Conservation (phyloP, 2,797 vertebrate species). For the Ispidina lecontei region DNA sequence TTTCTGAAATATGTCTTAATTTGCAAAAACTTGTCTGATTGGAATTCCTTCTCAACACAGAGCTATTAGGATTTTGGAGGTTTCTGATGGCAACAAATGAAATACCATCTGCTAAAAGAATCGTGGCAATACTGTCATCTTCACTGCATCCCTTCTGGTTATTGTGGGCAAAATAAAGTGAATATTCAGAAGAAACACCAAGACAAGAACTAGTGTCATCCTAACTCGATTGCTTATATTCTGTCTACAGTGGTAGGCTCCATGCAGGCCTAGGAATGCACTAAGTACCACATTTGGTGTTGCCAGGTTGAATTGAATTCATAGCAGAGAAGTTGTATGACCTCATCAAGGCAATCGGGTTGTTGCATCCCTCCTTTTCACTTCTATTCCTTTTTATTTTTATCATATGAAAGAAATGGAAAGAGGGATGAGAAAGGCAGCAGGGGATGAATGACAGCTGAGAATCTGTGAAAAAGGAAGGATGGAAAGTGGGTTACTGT, state of each 20-base stretch:
- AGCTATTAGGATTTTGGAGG: background rate
- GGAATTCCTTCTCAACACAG: background rate
- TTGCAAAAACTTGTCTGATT: background rate
- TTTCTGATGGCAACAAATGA: slow-evolving; percentile 7
- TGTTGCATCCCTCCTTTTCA: background rate
- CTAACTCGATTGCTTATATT: background rate
- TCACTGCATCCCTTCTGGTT: background rate
- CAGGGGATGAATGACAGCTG: background rate
- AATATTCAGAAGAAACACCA: background rate
- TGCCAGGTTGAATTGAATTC: background rate
- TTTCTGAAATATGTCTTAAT: background rate
- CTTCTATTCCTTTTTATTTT: background rate
- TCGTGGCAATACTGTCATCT: background rate
- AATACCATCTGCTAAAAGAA: slow-evolving; percentile 11
- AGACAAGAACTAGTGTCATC: background rate
- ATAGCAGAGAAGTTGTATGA: background rate
- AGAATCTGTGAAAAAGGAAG: background rate
- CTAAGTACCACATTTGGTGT: background rate
- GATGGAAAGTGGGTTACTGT: background rate
- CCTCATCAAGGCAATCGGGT: background rate
- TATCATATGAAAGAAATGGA: background rate
- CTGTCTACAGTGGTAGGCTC: background rate
- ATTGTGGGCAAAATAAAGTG: background rate
- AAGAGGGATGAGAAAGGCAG: background rate
- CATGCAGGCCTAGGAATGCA: background rate